These are phyloP conservation scores for Nannobrachium achirus DNA, from an alignment of 2,113 vertebrate species.

Conservation along the genomic window DNA sequence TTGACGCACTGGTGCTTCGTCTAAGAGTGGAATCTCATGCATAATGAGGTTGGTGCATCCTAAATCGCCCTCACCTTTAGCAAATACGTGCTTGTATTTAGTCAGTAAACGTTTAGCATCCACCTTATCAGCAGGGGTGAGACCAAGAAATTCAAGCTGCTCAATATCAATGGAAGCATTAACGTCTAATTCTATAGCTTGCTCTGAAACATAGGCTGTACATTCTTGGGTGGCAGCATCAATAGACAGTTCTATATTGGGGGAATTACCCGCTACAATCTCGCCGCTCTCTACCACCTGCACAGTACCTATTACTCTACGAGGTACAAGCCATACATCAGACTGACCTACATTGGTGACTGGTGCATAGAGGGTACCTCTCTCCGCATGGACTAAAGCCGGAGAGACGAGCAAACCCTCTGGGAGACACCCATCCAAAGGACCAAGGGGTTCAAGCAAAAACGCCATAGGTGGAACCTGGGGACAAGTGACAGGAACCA, in stretches of 20 bases:
- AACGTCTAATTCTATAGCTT: background rate
- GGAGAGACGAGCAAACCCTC: constrained; percentile 10
- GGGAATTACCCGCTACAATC: background rate
- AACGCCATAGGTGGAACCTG: background rate
- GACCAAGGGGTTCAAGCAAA: background rate
- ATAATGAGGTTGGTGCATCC: background rate
- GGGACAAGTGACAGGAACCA: background rate
- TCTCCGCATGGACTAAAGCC: background rate
- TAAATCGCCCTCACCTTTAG: background rate
- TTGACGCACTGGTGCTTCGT: too few relatives aligned
- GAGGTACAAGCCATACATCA: background rate
- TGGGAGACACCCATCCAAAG: too few relatives aligned
- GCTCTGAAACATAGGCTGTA: background rate
- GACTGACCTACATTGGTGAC: background rate
- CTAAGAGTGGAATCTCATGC: too few relatives aligned
- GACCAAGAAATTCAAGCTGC: background rate
- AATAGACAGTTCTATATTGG: background rate
- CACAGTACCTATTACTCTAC: background rate
- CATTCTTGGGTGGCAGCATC: background rate
- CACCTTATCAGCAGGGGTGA: too few relatives aligned
- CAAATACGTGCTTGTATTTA: background rate
- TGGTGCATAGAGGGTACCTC: background rate
- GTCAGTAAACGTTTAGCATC: too few relatives aligned
- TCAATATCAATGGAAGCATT: background rate
- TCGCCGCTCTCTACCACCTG: too few relatives aligned